Evolutionary conservation across 2,888 invertebrate species (phyloP).

Genomic region (Mesodorylaimus sp.): DNA sequence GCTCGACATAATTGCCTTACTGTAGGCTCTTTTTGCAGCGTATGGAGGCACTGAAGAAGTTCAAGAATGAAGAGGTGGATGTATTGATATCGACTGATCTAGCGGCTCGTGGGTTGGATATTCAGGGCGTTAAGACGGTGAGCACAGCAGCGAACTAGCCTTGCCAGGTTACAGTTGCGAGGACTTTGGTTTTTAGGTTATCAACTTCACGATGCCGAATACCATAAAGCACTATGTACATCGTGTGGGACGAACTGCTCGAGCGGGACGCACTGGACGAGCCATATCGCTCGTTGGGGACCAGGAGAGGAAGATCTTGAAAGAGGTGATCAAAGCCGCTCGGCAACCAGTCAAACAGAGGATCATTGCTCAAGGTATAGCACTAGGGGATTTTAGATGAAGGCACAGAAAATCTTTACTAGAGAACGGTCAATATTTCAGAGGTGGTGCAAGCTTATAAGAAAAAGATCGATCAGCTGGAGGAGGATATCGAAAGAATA

Average conservation of each 20-base stretch:
- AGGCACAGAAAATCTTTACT: too few species aligned
- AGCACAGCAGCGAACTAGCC: constrained; percentile 9
- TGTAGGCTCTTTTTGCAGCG: constrained; percentile 47
- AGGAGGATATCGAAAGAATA: constrained; percentile 60
- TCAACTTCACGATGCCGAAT: constrained; percentile 87
- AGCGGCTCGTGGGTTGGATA: constrained; percentile 81
- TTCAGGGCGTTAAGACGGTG: constrained; percentile 82
- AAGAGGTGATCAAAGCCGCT: constrained; percentile 70
- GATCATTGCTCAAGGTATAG: constrained; percentile 54
- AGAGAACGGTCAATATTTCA: too few species aligned
- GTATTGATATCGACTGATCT: constrained; percentile 76
- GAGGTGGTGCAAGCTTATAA: constrained; percentile 75
- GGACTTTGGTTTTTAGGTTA: constrained; percentile 39
- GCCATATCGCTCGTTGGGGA: constrained; percentile 84
- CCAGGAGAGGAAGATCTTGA: constrained; percentile 68
- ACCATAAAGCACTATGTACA: constrained; percentile 91
- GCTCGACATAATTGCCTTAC: constrained; percentile 27
- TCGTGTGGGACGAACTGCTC: constrained; percentile 78
- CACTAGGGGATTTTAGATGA: too few species aligned
- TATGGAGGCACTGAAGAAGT: constrained; percentile 64
- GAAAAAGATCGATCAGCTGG: constrained; percentile 50
- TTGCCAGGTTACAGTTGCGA: background rate
- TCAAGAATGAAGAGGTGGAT: constrained; percentile 55
- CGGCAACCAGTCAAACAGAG: constrained; percentile 65
- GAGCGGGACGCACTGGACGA: constrained; percentile 69